A percentile compares a stretch with the other conserved stretches of the same genome.
Conservation (phyloP, 2,888 invertebrate genomes). For the Ferrisia virgata region DNA sequence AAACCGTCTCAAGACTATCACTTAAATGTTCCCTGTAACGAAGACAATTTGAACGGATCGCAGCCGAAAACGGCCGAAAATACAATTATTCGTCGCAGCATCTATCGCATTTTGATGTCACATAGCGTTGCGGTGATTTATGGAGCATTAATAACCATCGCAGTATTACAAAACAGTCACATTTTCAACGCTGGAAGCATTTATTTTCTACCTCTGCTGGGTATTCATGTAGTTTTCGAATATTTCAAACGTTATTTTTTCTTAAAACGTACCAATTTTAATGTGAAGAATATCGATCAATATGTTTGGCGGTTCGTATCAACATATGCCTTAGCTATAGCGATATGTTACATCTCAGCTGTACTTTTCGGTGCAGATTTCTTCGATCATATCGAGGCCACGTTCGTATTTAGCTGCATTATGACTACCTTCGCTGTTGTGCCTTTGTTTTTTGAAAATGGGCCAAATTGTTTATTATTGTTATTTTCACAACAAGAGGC, state of each 20-base stretch:
- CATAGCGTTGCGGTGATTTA: background rate
- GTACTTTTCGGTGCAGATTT: slow-evolving; percentile 69
- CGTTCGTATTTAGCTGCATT: slow-evolving; percentile 64
- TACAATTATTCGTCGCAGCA: background rate
- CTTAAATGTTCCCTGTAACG: background rate
- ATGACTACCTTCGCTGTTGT: slow-evolving; percentile 63
- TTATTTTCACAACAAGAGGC: slow-evolving; percentile 57
- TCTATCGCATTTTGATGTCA: background rate
- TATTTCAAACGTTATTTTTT: background rate
- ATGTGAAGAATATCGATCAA: background rate
- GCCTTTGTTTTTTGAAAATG: slow-evolving; percentile 63
- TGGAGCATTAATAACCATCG: background rate
- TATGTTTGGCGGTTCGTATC: slow-evolving; percentile 49
- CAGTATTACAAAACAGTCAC: background rate
- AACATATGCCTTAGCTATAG: slow-evolving; percentile 54
- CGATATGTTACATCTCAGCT: slow-evolving; percentile 61
- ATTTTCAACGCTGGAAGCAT: background rate
- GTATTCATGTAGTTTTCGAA: background rate
- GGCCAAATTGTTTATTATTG: slow-evolving; percentile 54
- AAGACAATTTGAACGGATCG: background rate
- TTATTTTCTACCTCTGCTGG: background rate
- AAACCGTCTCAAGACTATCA: background rate
- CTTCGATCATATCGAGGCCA: slow-evolving; percentile 64
- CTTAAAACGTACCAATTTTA: background rate
- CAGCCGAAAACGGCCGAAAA: background rate